Percentiles rank a stretch among this genome's conserved stretches.
phyloP scores from a whole-genome alignment of 2,113 vertebrate species.

The Xyliphius kryptos region DNA sequence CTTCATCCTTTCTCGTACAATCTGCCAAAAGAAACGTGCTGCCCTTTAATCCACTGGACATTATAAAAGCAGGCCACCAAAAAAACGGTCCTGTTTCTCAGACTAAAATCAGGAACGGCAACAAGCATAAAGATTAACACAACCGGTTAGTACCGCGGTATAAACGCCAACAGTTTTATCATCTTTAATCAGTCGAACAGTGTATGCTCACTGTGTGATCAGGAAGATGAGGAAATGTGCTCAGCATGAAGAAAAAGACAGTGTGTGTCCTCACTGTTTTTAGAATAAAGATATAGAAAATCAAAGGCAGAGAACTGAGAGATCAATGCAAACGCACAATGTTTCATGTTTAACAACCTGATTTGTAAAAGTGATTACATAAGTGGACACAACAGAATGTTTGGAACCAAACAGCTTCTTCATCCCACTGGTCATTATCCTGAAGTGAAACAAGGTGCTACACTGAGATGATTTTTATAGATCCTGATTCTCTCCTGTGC shows the following conservation, averaged over 20 bases:
- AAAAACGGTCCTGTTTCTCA: not conserved
- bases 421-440: no score
- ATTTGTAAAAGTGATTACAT: no score
- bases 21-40: not conserved
- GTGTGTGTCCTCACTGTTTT: slow-evolving; percentile 3
- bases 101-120: not conserved
- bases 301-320: slow-evolving; percentile 8
- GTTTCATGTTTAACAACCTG: no score
- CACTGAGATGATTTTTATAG: no score
- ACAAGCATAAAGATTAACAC: not conserved
- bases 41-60: not conserved
- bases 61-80: not conserved
- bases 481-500: no score
- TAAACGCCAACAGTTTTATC: not conserved
- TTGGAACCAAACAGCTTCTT: no score
- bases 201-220: not conserved
- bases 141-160: not conserved
- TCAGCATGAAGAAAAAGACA: slow-evolving; percentile 12
- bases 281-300: slow-evolving; percentile 7
- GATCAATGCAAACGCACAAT: no score
- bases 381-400: no score
- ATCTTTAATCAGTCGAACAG: not conserved
- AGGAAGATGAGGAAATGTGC: slow-evolving; percentile 38
- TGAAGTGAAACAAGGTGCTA: no score
- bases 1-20: not conserved